A percentile compares a stretch with the other conserved stretches of the same genome.
These are phyloP conservation scores for Seriola quinqueradiata DNA, from an alignment of 2,113 vertebrate species.

Conservation along the genomic window DNA sequence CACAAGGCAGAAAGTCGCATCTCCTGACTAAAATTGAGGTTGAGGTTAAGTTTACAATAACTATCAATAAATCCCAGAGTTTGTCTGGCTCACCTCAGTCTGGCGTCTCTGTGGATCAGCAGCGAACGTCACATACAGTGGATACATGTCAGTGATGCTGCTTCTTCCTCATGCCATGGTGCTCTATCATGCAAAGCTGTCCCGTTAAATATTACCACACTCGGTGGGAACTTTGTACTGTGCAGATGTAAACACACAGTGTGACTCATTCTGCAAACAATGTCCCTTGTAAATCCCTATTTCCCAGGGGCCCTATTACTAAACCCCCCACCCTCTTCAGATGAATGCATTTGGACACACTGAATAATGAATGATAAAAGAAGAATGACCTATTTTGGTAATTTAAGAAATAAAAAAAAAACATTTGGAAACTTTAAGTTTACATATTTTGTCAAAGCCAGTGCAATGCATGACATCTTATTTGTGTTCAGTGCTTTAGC, in stretches of 20 bases:
- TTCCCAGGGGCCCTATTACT: slow-evolving; percentile 27
- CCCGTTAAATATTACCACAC: slow-evolving; percentile 81
- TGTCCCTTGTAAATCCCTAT: slow-evolving; percentile 16
- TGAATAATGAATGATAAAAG: slow-evolving; percentile 4
- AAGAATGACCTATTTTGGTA: not conserved
- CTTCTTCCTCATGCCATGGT: slow-evolving; percentile 10
- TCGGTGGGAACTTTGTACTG: slow-evolving; percentile 69
- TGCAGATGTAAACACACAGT: slow-evolving; percentile 50
- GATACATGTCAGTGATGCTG: slow-evolving; percentile 24
- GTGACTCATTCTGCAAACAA: slow-evolving; percentile 69
- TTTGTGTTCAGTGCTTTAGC: not conserved
- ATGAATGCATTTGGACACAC: not conserved
- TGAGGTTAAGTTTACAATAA: not conserved
- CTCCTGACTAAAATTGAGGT: not conserved
- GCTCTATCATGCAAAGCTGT: slow-evolving; percentile 58
- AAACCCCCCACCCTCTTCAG: slow-evolving; percentile 25
- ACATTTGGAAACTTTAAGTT: not conserved
- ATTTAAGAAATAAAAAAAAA: not conserved
- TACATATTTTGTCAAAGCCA: not conserved
- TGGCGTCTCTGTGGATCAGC: slow-evolving; percentile 33
- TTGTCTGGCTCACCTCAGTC: slow-evolving; percentile 71
- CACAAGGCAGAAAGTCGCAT: slow-evolving; percentile 1
- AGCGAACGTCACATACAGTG: not conserved
- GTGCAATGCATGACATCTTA: not conserved
- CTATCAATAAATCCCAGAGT: not conserved